Evolutionary conservation across 1,140 invertebrate species (phyloP), one percentile per base, ranked within the genome.

Genomic region (Caenorhabditis inopinata): DNA sequence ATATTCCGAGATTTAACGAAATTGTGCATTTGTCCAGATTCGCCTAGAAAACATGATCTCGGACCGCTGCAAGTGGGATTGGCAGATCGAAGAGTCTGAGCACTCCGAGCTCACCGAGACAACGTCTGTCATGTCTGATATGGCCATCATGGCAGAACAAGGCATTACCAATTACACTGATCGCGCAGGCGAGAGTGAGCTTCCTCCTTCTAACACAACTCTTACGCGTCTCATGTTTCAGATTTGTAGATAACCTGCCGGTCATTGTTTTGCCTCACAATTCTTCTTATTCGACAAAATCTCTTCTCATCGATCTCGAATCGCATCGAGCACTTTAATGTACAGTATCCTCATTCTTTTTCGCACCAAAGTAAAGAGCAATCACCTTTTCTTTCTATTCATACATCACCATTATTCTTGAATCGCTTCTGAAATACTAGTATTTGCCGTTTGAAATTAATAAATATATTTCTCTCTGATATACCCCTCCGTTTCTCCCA

Each of bases 61-160:
- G 3, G 58, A 68, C 21, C 58, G 58, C 23, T 68, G 58, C 32
- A 68, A 68, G 27, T 68, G 58, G 58, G 58, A 68, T 21, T 68
- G 58, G 58, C 58, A 68, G 38, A 21, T 68, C 5, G 58, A 68
- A 16, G 58, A 68, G 23, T 68, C 58, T 38, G 29, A 68, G n/a
- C 58, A 68, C 12, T 68, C 58, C n/a, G 58, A 68, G 25, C 58
- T 68, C n/a, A 68, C 58, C n/a, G 58, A 68, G 21, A 68, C 58
- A 11, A 42, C 58, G 18, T 68, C 58, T 68, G 58, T 68, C 58
- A 68, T 68, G 58, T 68, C 58, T n/a, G 58, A 68, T 38, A 16
- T 68, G 32, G 58, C 58, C 2, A 68, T 68, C 38, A 11, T 68
- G 32, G 58, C 58, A 21, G 58, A 68, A 42, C 58, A 68, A 68